Evolutionary conservation across 37 sponge, comb jelly and placozoan genomes (phyloP).

Genomic region (Ianthella basta): DNA sequence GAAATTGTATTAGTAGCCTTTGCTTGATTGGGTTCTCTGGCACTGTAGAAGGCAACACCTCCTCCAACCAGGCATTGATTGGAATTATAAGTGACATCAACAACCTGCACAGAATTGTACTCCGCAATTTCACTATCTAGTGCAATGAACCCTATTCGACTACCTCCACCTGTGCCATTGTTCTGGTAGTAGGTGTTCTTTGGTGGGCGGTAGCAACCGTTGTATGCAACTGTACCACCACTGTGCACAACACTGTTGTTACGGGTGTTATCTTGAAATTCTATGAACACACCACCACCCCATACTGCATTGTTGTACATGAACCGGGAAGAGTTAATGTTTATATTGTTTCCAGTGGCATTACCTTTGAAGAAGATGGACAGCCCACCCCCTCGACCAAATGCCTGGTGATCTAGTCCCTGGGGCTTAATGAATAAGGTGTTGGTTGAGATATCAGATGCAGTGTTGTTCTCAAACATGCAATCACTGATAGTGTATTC

Average conservation of each 20-base stretch:
- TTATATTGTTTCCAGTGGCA: slow-evolving; percentile 9
- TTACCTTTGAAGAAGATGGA: slow-evolving; percentile 52
- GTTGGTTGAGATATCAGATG: not conserved
- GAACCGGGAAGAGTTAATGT: slow-evolving; percentile 27
- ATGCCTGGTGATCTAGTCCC: slow-evolving; percentile 23
- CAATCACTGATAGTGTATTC: no score
- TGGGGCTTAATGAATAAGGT: slow-evolving; percentile 14
- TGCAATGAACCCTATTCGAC: slow-evolving; percentile 31
- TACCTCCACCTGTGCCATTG: slow-evolving; percentile 46
- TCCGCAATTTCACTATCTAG: not conserved
- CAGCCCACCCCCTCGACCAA: slow-evolving; percentile 62
- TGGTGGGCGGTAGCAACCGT: not conserved
- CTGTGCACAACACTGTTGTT: slow-evolving; percentile 28
- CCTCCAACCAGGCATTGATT: slow-evolving; percentile 42
- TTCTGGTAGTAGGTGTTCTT: not conserved
- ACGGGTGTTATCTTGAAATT: slow-evolving; percentile 36
- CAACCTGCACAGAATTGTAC: slow-evolving; percentile 5
- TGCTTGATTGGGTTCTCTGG: not conserved
- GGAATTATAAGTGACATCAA: not conserved
- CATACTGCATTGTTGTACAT: slow-evolving; percentile 22
- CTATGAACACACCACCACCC: slow-evolving; percentile 53
- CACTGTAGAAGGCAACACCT: slow-evolving; percentile 36
- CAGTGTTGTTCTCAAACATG: no score
- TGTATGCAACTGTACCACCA: not conserved
- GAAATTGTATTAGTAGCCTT: slow-evolving; percentile 30